Percentiles rank a stretch among this genome's conserved stretches.
Evolutionary conservation across 2,113 vertebrate species (phyloP).

Genomic region (Python bivittatus): DNA sequence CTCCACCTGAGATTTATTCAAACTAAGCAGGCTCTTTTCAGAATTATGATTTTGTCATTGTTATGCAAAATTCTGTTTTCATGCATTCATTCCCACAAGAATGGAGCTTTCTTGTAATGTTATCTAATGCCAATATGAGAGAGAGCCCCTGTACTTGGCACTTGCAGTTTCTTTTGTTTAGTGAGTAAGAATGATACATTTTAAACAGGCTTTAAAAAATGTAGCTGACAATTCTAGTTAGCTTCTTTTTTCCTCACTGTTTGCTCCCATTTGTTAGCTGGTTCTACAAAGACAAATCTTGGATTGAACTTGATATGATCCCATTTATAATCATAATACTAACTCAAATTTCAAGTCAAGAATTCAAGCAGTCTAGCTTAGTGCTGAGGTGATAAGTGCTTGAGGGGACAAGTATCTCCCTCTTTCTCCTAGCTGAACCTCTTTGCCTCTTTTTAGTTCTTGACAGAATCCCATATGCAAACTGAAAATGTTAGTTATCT

Average conservation of each 20-base stretch:
- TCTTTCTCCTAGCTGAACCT: neutral
- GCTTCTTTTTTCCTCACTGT: neutral
- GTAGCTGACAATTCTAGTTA: neutral
- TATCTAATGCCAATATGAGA: conserved; percentile 61
- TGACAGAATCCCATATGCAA: neutral
- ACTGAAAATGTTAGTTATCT: neutral
- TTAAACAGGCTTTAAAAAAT: conserved; percentile 22
- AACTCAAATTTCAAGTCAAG: neutral
- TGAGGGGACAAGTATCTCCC: neutral
- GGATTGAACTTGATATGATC: neutral
- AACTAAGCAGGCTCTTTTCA: conserved; percentile 67
- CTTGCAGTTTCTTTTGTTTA: conserved; percentile 53
- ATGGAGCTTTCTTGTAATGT: conserved; percentile 49
- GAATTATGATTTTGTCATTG: conserved; percentile 68
- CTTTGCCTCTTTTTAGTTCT: neutral
- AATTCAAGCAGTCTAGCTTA: neutral
- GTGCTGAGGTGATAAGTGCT: neutral
- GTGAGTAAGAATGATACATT: conserved; percentile 57
- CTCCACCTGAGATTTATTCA: conserved; percentile 62
- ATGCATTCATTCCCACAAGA: conserved; percentile 66
- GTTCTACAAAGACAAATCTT: neutral
- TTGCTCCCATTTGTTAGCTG: neutral
- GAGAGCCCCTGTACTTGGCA: conserved; percentile 54
- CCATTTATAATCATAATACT: neutral
- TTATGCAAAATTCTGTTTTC: conserved; percentile 68